Conservation (phyloP, 2,888 invertebrate genomes). For the Prosopocoilus inquinatus region DNA sequence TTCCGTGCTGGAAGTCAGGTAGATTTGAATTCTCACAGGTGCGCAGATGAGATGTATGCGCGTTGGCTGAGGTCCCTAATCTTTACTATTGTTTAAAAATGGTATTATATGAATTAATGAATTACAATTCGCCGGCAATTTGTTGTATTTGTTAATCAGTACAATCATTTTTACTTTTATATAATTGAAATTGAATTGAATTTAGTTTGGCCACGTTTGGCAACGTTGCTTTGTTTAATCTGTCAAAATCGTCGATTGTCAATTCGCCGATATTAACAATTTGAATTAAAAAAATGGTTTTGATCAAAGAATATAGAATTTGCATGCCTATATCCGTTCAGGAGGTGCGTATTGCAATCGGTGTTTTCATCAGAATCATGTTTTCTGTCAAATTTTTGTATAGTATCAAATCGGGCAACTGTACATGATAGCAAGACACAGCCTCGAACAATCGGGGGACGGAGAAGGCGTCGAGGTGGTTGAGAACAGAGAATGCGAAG, state of each 20-base stretch:
- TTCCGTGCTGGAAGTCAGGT: no score
- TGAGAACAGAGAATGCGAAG: slow-evolving; percentile 76
- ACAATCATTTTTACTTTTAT: neutral
- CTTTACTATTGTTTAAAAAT: no score
- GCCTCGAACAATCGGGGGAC: slow-evolving; percentile 84
- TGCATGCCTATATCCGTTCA: slow-evolving; percentile 91
- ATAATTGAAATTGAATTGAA: no score
- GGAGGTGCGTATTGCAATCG: slow-evolving; percentile 63
- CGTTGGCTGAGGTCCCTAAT: no score
- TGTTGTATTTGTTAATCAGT: no score
- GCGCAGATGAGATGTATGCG: no score
- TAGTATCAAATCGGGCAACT: slow-evolving; percentile 91
- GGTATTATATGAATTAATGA: no score
- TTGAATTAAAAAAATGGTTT: slow-evolving; percentile 61
- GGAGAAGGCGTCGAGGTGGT: slow-evolving; percentile 92
- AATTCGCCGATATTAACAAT: slow-evolving; percentile 1
- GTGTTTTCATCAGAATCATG: slow-evolving; percentile 3
- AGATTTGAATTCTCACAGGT: no score
- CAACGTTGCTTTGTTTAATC: neutral
- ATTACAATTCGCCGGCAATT: no score
- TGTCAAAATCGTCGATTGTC: neutral
- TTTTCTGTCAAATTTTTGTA: slow-evolving; percentile 38
- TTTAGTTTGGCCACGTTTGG: no score
- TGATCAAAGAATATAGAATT: slow-evolving; percentile 85
- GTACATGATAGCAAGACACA: slow-evolving; percentile 93